Evolutionary conservation across 2,797 vertebrate genomes (phyloP), one percentile per base, ranked within the genome.

Genomic region (Xiphorhynchus erythropygius): DNA sequence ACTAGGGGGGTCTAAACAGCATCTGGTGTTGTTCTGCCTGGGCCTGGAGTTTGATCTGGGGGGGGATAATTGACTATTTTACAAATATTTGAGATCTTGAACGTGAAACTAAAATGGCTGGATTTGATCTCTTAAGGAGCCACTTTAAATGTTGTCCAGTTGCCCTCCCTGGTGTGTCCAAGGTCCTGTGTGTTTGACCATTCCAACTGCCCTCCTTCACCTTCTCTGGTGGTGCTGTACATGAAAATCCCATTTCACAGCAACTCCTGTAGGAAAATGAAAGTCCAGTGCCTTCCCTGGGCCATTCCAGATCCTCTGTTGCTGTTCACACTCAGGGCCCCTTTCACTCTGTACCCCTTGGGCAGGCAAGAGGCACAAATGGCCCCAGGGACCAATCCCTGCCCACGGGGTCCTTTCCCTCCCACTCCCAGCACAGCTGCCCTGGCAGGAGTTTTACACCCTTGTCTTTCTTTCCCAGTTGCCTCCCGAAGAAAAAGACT

Each of bases 391-490:
- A 10, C 73, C 60, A 3, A 35, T 9, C 71, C 14, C 1, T 32
- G 12, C 78, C 42, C 47, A 1, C 12, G 16, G n/a, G 27, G 21
- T 22, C 27, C 7, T 23, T 11, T 16, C 56, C 85, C 32, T 79
- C 55, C 27, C 9, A 1, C 35, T 41, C 2, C 0, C 27, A 49
- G 60, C 76, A 8, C 28, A 6, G 5, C 65, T 42, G 75, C 3
- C 64, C 77, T 25, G 46, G 75, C 84, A 42, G 70, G 64, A 67
- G 37, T 83, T 74, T 96, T 22, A 96, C 89, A 19, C 42, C 80
- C 11, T 14, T 92, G 62, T 93, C 86, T 95, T 86, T 94, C 84
- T 83, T 89, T 22, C 90, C 79, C 92, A 97, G 96, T 92, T 79
- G 91, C 9, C 57, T 53, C n/a, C 80, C 57, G 57, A 78, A 90